Conservation (phyloP, 2,797 vertebrate genomes). For the Ceyx erithaca region DNA sequence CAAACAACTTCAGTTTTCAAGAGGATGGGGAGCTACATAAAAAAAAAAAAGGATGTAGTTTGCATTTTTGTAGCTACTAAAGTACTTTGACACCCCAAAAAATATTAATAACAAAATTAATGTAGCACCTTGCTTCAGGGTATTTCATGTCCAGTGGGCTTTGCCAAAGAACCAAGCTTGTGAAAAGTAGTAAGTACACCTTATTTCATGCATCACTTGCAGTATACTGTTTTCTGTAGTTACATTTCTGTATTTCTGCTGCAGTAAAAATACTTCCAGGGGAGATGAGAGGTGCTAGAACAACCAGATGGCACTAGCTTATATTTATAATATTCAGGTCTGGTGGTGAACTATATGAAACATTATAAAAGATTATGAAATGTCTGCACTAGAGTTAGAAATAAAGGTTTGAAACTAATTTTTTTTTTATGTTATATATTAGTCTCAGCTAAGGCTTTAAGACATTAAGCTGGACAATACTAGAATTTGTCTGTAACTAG, state of each 20-base stretch:
- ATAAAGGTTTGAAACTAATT: neutral
- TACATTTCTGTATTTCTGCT: slow-evolving; percentile 34
- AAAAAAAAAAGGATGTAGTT: neutral
- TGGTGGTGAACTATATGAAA: slow-evolving; percentile 19
- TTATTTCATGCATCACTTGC: neutral
- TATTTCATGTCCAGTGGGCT: neutral
- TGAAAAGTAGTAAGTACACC: neutral
- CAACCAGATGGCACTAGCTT: slow-evolving; percentile 48
- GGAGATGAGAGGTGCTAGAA: slow-evolving; percentile 58
- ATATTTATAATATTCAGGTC: slow-evolving; percentile 25
- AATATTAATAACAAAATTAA: neutral
- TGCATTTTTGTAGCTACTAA: neutral
- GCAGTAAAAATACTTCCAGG: slow-evolving; percentile 46
- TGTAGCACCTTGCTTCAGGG: neutral
- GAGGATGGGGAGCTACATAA: neutral
- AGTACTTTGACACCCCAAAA: neutral
- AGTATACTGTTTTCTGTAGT: neutral
- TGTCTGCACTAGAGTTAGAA: neutral
- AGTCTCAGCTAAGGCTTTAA: neutral
- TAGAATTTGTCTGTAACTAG: neutral
- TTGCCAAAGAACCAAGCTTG: neutral
- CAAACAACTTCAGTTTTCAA: neutral
- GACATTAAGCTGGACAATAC: neutral
- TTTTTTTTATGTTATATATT: neutral
- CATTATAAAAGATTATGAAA: slow-evolving; percentile 1